Conservation (phyloP, 2,113 vertebrate genomes). For the Saimiri boliviensis region DNA sequence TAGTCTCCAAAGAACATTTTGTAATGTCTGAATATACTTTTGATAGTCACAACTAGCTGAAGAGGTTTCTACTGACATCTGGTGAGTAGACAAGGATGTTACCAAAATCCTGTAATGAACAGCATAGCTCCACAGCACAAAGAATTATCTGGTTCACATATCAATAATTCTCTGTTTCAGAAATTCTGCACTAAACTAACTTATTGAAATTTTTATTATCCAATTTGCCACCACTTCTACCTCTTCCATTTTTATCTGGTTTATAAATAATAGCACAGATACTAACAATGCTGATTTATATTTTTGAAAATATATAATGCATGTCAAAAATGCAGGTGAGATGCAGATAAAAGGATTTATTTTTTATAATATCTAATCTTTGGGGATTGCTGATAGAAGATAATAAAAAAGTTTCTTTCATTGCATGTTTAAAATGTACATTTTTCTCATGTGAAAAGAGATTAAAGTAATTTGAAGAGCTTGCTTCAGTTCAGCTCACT, state of each 20-base stretch:
- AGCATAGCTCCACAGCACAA: background rate
- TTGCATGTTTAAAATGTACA: background rate
- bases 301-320: background rate
- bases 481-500: background rate
- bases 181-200: background rate
- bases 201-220: background rate
- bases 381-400: background rate
- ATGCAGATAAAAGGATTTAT: background rate
- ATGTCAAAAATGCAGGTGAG: background rate
- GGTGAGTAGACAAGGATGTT: background rate
- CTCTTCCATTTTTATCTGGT: background rate
- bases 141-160: background rate
- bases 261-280: background rate
- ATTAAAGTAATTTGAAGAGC: conserved; percentile 39
- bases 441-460: conserved; percentile 29
- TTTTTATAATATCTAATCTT: background rate
- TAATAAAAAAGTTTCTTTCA: background rate
- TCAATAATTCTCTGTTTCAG: background rate
- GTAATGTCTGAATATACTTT: background rate
- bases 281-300: background rate
- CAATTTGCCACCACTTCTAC: background rate
- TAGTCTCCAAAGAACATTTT: background rate
- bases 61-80: background rate
- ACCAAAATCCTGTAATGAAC: background rate
- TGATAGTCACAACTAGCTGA: background rate